Conservation (phyloP, 2,888 invertebrate genomes). For the Chaitophorus viminalis region DNA sequence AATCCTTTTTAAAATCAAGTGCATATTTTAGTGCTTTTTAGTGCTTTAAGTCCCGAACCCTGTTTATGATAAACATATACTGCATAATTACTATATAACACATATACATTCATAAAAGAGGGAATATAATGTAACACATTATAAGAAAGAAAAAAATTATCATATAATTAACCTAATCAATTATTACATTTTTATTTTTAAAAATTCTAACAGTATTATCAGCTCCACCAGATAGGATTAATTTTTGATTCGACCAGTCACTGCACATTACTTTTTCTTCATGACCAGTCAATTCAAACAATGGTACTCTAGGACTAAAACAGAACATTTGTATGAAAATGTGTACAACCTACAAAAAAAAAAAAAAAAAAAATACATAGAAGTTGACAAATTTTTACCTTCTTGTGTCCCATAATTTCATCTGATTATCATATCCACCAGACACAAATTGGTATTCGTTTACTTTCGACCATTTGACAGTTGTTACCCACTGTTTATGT, state of each 20-base stretch:
- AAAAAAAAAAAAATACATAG: neutral
- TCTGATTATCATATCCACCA: constrained; percentile 88
- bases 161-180: neutral
- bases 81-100: no score
- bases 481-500: constrained; percentile 92
- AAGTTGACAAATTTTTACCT: constrained; percentile 71
- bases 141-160: neutral
- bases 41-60: no score
- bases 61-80: no score
- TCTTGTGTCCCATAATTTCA: constrained; percentile 96
- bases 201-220: constrained; percentile 93
- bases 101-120: neutral
- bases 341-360: neutral
- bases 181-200: constrained; percentile 72
- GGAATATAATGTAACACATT: neutral
- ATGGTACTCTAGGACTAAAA: constrained; percentile 84
- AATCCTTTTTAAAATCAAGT: no score
- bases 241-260: constrained; percentile 90
- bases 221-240: constrained; percentile 89
- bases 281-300: constrained; percentile 93
- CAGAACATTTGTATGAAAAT: constrained; percentile 60
- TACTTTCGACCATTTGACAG: constrained; percentile 87
- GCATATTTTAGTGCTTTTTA: no score
- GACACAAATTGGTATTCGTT: constrained; percentile 89
- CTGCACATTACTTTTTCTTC: constrained; percentile 92